Conservation (phyloP, 2,888 invertebrate genomes). For the Macroteleia sp. region DNA sequence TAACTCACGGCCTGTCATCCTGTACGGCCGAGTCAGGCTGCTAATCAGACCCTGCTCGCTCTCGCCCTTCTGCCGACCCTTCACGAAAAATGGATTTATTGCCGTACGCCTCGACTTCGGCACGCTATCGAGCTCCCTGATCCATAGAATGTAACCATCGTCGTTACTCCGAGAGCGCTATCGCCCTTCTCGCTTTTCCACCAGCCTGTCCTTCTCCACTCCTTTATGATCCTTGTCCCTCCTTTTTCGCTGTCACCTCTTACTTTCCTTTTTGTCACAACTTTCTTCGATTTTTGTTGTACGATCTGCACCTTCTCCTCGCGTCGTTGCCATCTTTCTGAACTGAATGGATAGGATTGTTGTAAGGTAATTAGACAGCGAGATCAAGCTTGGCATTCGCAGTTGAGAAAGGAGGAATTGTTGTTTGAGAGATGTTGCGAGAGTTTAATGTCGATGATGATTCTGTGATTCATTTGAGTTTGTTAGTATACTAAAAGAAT, state of each 20-base stretch:
- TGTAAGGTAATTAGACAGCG: no score
- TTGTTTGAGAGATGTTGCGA: no score
- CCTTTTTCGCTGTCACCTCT: slow-evolving; percentile 16
- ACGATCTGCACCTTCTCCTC: slow-evolving; percentile 9
- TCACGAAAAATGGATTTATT: slow-evolving; percentile 84
- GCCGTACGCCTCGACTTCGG: slow-evolving; percentile 84
- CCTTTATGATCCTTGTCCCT: slow-evolving; percentile 35
- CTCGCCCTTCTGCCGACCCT: slow-evolving; percentile 78
- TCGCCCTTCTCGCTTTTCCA: slow-evolving; percentile 68
- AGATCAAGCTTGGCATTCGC: no score
- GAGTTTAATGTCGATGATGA: no score
- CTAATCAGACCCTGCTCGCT: slow-evolving; percentile 84
- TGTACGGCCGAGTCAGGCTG: slow-evolving; percentile 84
- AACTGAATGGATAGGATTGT: no score
- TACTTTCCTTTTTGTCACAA: slow-evolving; percentile 10
- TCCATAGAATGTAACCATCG: slow-evolving; percentile 82
- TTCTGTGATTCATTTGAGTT: no score
- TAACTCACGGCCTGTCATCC: slow-evolving; percentile 84
- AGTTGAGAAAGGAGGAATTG: no score
- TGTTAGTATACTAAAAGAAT: no score
- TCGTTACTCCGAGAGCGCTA: slow-evolving; percentile 70
- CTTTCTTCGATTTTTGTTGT: slow-evolving; percentile 21
- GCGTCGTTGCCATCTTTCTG: no score
- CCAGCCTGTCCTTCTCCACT: slow-evolving; percentile 39
- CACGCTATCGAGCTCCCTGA: slow-evolving; percentile 84